Base-by-base conservation (phyloP, 2,797 vertebrate species). In the Prionace glauca region DNA sequence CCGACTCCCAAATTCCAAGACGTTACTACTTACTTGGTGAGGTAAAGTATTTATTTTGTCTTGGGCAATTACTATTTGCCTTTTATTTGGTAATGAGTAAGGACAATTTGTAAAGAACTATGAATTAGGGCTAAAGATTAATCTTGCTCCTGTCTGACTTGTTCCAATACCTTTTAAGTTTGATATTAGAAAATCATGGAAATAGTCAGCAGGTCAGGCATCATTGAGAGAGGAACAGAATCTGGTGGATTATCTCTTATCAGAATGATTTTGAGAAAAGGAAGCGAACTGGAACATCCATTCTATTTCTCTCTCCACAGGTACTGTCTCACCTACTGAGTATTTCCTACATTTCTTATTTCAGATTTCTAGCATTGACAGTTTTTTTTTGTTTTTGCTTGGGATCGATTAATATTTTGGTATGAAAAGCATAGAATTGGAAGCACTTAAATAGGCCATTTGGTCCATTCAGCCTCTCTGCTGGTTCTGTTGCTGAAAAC, bases 21-120 rank as follows among this genome's bases (percentile, higher is more conserved):
- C 98, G 99, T 97, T 99, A 99, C 97, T 99, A 98, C 97, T 99
- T 99, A n/a, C 98, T 99, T 96, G 99, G 99, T 97, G 99, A 99
- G 98, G 99, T 99, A 98, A 96, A 97, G 97, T 87, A 41, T 86
- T 84, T 56, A 14, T 65, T 79, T 0, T 4, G n/a, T 77, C 22
- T 95, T 69, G 67, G 41, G 11, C n/a, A 36, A 69, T 67, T n/a
- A 24, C 10, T 36, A 41, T 69, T 41, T 41, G 14, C 62, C 14
- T 94, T 94, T 3, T 56, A 32, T 93, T 36, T 24, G 2, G 36
- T 69, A 41, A 92, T 94, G 45, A 94, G 9, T 95, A 20, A 77
- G 45, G 4, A 11, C 20, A 65, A 32, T 32, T 91, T 20, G 1
- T 26, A 26, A 32, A 65, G 29, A 62, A 65, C 26, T 91, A 1